Evolutionary conservation across 2,888 invertebrate genomes (phyloP), one percentile per base, ranked within the genome.

Genomic region (Flexamia atlantica): DNA sequence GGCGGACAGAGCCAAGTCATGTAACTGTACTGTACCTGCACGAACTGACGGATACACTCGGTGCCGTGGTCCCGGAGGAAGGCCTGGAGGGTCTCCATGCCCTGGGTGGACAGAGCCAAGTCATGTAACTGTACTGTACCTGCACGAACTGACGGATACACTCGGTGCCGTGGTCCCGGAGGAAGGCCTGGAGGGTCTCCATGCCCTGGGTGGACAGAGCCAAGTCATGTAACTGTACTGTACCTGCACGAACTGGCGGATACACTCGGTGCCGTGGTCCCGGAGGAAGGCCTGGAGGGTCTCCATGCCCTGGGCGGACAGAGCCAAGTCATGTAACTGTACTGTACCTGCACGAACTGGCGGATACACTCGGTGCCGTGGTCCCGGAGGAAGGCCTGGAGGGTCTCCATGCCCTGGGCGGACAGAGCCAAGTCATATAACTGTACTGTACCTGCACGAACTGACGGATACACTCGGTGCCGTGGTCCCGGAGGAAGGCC

Each of bases 401-500:
- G 90, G 0, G 93, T 93, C 87, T 93, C 91, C 89, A 93, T 92
- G 17, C 93, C 93, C 84, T 92, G 92, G 14, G 92, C 92, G 1
- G 94, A 92, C 87, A 93, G 90, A n/a, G n/a, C n/a, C n/a, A n/a
- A n/a, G n/a, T n/a, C n/a, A n/a, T n/a, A n/a, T n/a, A n/a, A n/a
- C n/a, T n/a, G n/a, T n/a, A n/a, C n/a, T n/a, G n/a, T n/a, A 94
- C 94, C 94, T 94, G 93, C 89, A 94, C 92, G 88, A 94, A 93
- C 90, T 93, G 93, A 60, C 92, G 91, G 86, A 94, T 93, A 88
- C 93, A 94, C 85, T 93, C 93, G 84, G 93, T 93, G 50, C 94
- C 94, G 88, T 94, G 93, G 86, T 94, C 93, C 87, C 93, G 89
- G 79, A 94, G 91, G 90, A 94, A 93, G 74, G 91, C 90, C 89